Base-by-base conservation (phyloP, 2,888 invertebrate genomes). In the Allolobophora icterica region DNA sequence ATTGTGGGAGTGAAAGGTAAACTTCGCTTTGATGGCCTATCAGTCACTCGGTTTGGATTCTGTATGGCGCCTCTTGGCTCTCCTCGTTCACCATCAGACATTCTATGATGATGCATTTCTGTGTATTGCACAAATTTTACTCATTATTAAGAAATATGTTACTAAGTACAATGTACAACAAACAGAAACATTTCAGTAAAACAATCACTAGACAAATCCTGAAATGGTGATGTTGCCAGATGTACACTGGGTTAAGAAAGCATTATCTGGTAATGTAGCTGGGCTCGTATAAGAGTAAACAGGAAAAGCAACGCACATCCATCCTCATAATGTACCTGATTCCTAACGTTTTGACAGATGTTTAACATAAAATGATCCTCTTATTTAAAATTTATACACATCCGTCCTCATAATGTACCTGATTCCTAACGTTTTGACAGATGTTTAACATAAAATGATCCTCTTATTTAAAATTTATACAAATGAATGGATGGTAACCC, bases 61-160 rank as follows among this genome's bases (percentile, higher is more conserved):
- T 30, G n/a, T n/a, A 17, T 1, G 11, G 30, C 71, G 13, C n/a
- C 71, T n/a, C 71, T 71, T 71, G 30, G 71, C 71, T n/a, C 71
- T 71, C 71, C 71, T 71, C 71, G 71, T 8, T 71, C 71, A 71
- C 71, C 71, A 71, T 71, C 71, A n/a, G 71, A 71, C 71, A 71
- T 71, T 71, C 71, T 71, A 13, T 71, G 71, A 71, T 71, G 71
- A n/a, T 71, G 8, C 71, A 71, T 71, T n/a, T 71, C 71, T 71
- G 71, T 71, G n/a, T 71, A 71, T 4, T 71, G 13, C 71, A 71
- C 71, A 71, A 71, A n/a, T 71, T 71, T 30, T 8, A 71, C 0
- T 71, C n/a, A 71, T 71, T n/a, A 71, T 71, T 71, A 71, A 71
- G 30, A n/a, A 71, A 71, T 71, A 71, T n/a, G 71, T 71, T 71